A percentile compares a stretch with the other conserved stretches of the same genome.
phyloP scores from a whole-genome alignment of 35 echinoderm and acorn worm species.

The Apostichopus parvimensis region DNA sequence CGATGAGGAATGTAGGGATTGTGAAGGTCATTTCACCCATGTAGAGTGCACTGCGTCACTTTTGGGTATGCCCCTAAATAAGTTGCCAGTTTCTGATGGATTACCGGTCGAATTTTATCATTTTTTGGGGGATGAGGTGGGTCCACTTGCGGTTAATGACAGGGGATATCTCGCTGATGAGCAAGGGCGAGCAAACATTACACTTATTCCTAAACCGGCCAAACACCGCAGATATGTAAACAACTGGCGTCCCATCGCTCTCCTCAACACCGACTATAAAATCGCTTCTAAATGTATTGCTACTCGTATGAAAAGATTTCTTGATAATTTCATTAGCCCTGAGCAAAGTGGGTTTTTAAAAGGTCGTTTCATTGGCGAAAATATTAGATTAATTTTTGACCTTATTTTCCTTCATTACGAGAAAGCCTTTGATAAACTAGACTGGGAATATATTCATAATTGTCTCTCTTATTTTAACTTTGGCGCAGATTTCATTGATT shows the following conservation, averaged over 20 bases:
- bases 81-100: too few species aligned
- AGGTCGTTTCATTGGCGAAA: slow-evolving; percentile 16
- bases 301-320: not conserved
- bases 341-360: slow-evolving; percentile 8
- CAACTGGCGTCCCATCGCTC: slow-evolving; percentile 38
- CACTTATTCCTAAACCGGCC: slow-evolving; percentile 9
- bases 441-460: not conserved
- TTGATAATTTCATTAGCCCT: not conserved
- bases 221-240: not conserved
- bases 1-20: too few species aligned
- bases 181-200: slow-evolving; percentile 8
- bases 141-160: too few species aligned
- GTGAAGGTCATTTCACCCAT: too few species aligned
- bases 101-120: too few species aligned
- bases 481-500: not conserved
- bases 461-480: not conserved
- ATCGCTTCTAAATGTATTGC: slow-evolving; percentile 7
- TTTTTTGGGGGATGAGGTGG: too few species aligned
- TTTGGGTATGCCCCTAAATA: too few species aligned
- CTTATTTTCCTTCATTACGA: slow-evolving; percentile 22
- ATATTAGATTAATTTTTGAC: slow-evolving; percentile 27
- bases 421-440: slow-evolving; percentile 39
- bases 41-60: too few species aligned
- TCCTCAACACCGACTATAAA: slow-evolving; percentile 42
- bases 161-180: not conserved